Conservation (phyloP, 2,888 invertebrate species). For the Amiota communis region DNA sequence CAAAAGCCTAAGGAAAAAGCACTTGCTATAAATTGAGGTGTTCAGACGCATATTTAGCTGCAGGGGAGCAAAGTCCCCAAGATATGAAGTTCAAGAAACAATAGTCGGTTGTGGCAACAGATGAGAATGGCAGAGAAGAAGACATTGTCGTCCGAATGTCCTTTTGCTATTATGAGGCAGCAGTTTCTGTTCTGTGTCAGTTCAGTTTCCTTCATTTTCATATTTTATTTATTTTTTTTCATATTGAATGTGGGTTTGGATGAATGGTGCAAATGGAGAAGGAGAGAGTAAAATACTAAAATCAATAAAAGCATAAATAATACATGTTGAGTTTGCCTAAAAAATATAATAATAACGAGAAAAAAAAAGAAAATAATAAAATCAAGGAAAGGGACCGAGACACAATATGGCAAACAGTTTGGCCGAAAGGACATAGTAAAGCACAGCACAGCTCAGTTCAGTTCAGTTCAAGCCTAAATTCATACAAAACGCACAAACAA, state of each 20-base stretch:
- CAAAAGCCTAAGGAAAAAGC: constrained; percentile 10
- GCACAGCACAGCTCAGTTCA: not conserved
- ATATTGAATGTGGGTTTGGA: too few relatives aligned
- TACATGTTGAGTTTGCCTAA: constrained; percentile 46
- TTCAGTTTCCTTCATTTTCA: not conserved
- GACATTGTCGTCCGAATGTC: not conserved
- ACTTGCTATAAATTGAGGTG: constrained; percentile 9
- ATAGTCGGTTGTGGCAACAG: too few relatives aligned
- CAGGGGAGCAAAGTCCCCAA: too few relatives aligned
- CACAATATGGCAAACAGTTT: not conserved
- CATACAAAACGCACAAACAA: constrained; percentile 14
- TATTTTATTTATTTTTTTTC: not conserved
- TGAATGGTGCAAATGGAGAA: too few relatives aligned
- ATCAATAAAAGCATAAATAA: constrained; percentile 65
- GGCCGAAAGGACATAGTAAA: constrained; percentile 10
- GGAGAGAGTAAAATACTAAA: constrained; percentile 45
- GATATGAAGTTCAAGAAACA: too few relatives aligned
- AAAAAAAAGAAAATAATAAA: constrained; percentile 31
- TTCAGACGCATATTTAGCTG: not conserved
- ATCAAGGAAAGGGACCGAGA: not conserved
- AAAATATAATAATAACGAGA: constrained; percentile 38
- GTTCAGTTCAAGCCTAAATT: not conserved
- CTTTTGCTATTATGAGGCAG: not conserved
- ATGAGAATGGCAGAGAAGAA: not conserved
- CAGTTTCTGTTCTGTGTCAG: not conserved